Conservation (phyloP, 1,140 invertebrate genomes). For the Drosophila kurseongensis region DNA sequence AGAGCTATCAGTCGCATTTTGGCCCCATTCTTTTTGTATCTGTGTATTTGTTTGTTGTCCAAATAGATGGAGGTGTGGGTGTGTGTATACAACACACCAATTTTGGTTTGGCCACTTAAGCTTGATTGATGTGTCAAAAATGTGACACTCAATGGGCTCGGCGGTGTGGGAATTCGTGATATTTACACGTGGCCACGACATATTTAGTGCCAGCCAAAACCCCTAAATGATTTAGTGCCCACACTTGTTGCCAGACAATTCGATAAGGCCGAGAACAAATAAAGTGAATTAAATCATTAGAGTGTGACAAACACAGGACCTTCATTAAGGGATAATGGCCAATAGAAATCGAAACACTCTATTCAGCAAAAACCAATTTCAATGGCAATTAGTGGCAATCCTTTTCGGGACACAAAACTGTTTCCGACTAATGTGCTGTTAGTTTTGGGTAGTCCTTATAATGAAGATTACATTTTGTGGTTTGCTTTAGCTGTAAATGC, state of each 20-base stretch:
- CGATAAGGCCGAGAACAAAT: slow-evolving; percentile 15
- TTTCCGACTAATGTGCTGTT: slow-evolving; percentile 19
- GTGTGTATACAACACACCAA: not conserved
- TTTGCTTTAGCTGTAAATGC: not conserved
- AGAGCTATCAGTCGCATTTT: slow-evolving; percentile 25
- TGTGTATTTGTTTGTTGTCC: slow-evolving; percentile 1
- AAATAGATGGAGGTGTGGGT: slow-evolving; percentile 4
- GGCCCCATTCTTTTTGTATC: not conserved
- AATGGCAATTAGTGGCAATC: slow-evolving; percentile 24
- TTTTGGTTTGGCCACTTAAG: slow-evolving; percentile 51
- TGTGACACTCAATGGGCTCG: slow-evolving; percentile 24
- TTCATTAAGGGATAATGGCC: slow-evolving; percentile 30
- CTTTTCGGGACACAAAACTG: slow-evolving; percentile 20
- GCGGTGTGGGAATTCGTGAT: slow-evolving; percentile 25
- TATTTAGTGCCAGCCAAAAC: slow-evolving; percentile 11
- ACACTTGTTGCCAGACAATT: slow-evolving; percentile 36
- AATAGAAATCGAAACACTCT: slow-evolving; percentile 17
- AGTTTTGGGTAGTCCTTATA: slow-evolving; percentile 6
- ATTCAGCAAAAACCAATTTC: slow-evolving; percentile 20
- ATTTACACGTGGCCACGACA: slow-evolving; percentile 33
- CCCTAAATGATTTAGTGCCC: slow-evolving; percentile 43
- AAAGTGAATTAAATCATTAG: slow-evolving; percentile 48
- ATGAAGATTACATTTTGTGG: slow-evolving; percentile 11
- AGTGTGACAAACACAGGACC: slow-evolving; percentile 39
- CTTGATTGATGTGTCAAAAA: slow-evolving; percentile 65